These are phyloP conservation scores for Cheilosia pagana DNA, from an alignment of 2,888 invertebrate genomes.

Conservation along the genomic window DNA sequence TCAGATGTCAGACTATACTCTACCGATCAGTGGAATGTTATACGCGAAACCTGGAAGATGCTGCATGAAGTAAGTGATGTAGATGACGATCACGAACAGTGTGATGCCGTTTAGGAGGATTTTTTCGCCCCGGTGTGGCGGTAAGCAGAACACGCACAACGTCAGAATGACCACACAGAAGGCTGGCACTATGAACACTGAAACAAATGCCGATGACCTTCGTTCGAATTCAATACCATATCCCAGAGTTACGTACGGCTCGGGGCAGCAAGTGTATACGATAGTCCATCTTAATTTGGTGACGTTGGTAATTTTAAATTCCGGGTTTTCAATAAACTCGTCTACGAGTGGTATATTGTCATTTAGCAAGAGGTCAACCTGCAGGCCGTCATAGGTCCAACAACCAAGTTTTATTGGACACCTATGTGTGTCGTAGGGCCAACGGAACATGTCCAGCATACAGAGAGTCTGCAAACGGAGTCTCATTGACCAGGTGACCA, in stretches of 20 bases:
- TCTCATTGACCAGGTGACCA: constrained; percentile 87
- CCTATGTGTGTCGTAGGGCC: constrained; percentile 90
- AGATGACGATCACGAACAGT: constrained; percentile 85
- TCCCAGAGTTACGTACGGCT: constrained; percentile 85
- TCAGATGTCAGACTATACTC: constrained; percentile 53
- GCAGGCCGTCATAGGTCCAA: constrained; percentile 87
- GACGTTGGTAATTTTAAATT: constrained; percentile 82
- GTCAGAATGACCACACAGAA: constrained; percentile 85
- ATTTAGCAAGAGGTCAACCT: constrained; percentile 84
- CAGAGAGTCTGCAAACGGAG: constrained; percentile 87
- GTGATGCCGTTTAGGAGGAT: constrained; percentile 85
- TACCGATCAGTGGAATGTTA: constrained; percentile 82
- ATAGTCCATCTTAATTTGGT: constrained; percentile 77
- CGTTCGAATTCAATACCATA: constrained; percentile 85
- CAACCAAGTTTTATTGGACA: constrained; percentile 88
- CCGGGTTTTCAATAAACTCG: constrained; percentile 76
- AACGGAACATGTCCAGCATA: constrained; percentile 86
- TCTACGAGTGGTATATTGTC: constrained; percentile 79
- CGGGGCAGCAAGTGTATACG: constrained; percentile 85
- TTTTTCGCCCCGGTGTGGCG: constrained; percentile 86
- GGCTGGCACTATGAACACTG: constrained; percentile 85
- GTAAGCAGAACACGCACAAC: constrained; percentile 86
- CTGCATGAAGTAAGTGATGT: constrained; percentile 86
- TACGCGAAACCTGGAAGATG: constrained; percentile 82
- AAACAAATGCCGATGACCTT: constrained; percentile 84